Evolutionary conservation across 2,113 vertebrate species (phyloP), one percentile per base, ranked within the genome.

Genomic region (Callopanchax toddi): DNA sequence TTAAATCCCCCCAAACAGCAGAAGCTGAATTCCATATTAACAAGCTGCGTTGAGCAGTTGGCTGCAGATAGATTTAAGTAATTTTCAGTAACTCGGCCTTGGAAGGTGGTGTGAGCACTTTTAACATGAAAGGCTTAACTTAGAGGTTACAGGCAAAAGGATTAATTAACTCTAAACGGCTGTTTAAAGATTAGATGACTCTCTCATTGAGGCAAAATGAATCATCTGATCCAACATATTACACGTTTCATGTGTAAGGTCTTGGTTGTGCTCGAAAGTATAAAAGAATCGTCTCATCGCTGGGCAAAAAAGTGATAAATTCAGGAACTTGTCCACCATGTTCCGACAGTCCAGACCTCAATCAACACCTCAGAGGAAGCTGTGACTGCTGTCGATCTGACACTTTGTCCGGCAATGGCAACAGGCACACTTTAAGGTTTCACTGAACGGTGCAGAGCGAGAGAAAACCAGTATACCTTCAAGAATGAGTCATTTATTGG

Each of bases 81-180:
- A 60, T 83, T 78, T 53, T 67, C 48, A 46, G 62, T 50, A 64
- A 76, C 49, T 58, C 67, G 48, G 51, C 72, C 58, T 66, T 85
- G 62, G 55, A 52, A 76, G 67, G 67, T 65, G 60, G 66, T 34
- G 48, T 56, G 70, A 67, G 60, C 67, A 74, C 81, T 84, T 75
- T 39, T 44, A 74, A 74, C 77, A 68, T 81, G 49, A 80, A 79
- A 72, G 74, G 55, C 71, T n/a, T n/a, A n/a, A n/a, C n/a, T n/a
- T n/a, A n/a, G 79, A 76, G 77, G 76, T 84, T 88, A 76, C 78
- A 88, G 74, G 78, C 79, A 71, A 74, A 82, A 55, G 79, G 83
- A 87, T 87, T 87, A 87, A 88, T 87, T 84, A 87, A 86, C 82
- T 78, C 79, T 87, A 87, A 88, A 87, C 72, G 78, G 56, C 77